These are phyloP conservation scores for Drosophila melanica DNA, from an alignment of 1,140 invertebrate genomes.

Conservation along the genomic window DNA sequence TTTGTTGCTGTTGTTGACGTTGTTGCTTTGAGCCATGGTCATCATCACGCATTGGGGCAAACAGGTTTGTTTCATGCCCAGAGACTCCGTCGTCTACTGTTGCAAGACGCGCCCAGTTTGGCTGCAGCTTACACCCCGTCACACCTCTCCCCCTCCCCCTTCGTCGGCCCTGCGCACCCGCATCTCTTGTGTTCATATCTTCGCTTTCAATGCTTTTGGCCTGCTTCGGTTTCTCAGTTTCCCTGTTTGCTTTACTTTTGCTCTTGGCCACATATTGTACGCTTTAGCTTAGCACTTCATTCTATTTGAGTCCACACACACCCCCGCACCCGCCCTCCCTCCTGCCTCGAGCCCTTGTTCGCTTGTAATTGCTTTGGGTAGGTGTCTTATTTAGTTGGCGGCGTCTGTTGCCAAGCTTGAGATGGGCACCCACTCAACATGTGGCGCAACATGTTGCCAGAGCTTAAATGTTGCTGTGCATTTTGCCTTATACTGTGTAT, in stretches of 20 bases:
- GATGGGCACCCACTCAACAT: conserved; percentile 6
- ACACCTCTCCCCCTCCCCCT: neutral
- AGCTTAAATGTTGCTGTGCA: neutral
- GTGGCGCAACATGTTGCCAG: conserved; percentile 28
- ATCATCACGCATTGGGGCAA: conserved; percentile 31
- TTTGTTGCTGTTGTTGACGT: conserved; percentile 8
- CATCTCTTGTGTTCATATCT: conserved; percentile 46
- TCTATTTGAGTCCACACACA: conserved; percentile 17
- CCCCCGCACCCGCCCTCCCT: conserved; percentile 5
- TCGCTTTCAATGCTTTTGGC: conserved; percentile 75
- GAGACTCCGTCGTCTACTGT: conserved; percentile 62
- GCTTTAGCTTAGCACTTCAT: conserved; percentile 43
- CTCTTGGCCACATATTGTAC: conserved; percentile 57
- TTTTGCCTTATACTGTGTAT: neutral
- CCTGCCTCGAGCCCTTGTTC: neutral
- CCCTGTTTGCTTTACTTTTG: conserved; percentile 37
- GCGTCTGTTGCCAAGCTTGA: conserved; percentile 5
- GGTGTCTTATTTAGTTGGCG: conserved; percentile 56
- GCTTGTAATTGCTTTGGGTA: conserved; percentile 54
- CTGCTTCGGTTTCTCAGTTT: conserved; percentile 43
- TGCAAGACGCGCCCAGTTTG: conserved; percentile 71
- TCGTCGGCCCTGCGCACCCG: neutral
- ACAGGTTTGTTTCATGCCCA: conserved; percentile 53
- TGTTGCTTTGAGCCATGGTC: conserved; percentile 33
- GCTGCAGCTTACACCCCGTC: conserved; percentile 28